phyloP scores from a whole-genome alignment of 2,888 invertebrate genomes.

The Enoplolaimus lenunculus region DNA sequence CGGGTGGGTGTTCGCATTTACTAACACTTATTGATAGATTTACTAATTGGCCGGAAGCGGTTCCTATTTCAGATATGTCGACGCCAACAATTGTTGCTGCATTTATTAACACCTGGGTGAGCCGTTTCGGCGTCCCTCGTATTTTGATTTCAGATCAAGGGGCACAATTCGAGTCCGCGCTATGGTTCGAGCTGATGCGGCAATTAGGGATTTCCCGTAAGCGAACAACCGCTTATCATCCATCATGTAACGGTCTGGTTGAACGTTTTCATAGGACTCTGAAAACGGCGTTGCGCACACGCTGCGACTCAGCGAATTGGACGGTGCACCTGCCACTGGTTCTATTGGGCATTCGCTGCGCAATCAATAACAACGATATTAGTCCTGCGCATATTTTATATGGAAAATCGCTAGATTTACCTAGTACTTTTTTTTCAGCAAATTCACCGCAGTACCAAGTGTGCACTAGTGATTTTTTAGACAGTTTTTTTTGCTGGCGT shows the following conservation, averaged over 20 bases:
- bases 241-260: background rate
- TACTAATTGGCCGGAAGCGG: conserved; percentile 4
- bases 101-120: conserved; percentile 2
- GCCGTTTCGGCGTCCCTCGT: conserved; percentile 10
- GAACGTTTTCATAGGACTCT: conserved; percentile 8
- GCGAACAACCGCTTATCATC: conserved; percentile 9
- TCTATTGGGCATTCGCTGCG: background rate
- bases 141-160: conserved; percentile 7
- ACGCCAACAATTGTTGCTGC: background rate
- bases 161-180: conserved; percentile 1
- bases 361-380: background rate
- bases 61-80: background rate
- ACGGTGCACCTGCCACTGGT: background rate
- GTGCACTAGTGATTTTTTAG: background rate
- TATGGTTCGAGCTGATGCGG: conserved; percentile 1
- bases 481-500: background rate
- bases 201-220: conserved; percentile 3
- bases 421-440: background rate
- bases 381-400: conserved; percentile 1
- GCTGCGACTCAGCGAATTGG: background rate
- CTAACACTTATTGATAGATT: conserved; percentile 5
- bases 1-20: background rate
- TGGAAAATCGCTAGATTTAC: conserved; percentile 1
- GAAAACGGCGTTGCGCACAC: background rate
- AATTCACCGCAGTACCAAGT: background rate